These are phyloP conservation scores for Helarctos malayanus DNA, from an alignment of 2,797 vertebrate genomes.

Conservation along the genomic window DNA sequence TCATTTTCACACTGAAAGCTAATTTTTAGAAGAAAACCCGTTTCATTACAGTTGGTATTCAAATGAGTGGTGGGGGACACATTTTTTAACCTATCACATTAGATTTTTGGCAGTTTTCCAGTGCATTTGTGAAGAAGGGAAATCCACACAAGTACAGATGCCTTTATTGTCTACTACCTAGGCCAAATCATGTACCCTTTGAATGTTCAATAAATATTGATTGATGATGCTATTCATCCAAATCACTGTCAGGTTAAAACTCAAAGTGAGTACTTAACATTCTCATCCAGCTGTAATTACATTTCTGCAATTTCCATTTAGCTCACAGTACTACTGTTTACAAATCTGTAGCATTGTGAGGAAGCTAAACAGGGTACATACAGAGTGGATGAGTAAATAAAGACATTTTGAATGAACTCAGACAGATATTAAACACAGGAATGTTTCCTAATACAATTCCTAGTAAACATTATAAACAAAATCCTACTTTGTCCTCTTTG, in stretches of 20 bases:
- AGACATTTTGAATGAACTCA: constrained; percentile 62
- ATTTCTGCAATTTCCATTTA: constrained; percentile 32
- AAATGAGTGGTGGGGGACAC: background rate
- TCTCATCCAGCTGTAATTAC: constrained; percentile 43
- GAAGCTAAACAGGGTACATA: constrained; percentile 46
- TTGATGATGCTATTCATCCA: constrained; percentile 27
- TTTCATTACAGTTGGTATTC: constrained; percentile 7
- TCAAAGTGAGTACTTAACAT: constrained; percentile 19
- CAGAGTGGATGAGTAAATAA: constrained; percentile 47
- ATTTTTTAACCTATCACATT: background rate
- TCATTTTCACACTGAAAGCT: constrained; percentile 2
- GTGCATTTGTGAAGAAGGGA: background rate
- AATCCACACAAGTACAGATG: background rate
- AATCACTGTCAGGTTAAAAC: constrained; percentile 51
- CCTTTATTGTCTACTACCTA: background rate
- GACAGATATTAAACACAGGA: constrained; percentile 18
- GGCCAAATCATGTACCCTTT: background rate
- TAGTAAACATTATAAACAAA: background rate
- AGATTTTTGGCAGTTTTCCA: constrained; percentile 43
- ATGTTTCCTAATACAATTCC: constrained; percentile 8
- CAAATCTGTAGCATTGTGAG: constrained; percentile 34
- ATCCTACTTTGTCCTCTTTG: constrained; percentile 37
- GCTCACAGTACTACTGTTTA: constrained; percentile 31
- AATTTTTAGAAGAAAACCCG: constrained; percentile 40
- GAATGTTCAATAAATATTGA: constrained; percentile 69